Evolutionary conservation across 2,113 vertebrate species (phyloP).

Genomic region (Xiphorhynchus elegans): DNA sequence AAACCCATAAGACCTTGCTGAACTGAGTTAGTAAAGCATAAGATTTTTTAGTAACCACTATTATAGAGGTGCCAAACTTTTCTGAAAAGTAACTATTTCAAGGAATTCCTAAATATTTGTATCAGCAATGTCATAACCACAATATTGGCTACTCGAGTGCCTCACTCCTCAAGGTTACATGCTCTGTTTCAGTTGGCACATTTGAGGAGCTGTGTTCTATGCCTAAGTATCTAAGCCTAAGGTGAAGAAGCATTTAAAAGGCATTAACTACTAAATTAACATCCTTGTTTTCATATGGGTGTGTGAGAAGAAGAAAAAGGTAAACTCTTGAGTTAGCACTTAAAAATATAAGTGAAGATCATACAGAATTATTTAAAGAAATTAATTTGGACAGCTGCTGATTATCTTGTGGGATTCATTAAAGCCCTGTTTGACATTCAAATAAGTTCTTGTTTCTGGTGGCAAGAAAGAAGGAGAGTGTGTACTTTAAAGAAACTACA

Average conservation of each 20-base stretch:
- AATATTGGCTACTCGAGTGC: neutral
- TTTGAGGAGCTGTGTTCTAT: neutral
- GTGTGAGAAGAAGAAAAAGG: neutral
- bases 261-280: neutral
- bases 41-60: neutral
- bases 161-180: neutral
- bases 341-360: constrained; percentile 47
- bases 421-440: constrained; percentile 58
- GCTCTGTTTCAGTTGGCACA: neutral
- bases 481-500: constrained; percentile 54
- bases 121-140: neutral
- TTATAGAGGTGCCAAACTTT: neutral
- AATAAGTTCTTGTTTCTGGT: constrained; percentile 48
- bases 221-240: neutral
- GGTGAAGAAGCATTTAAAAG: neutral
- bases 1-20: neutral
- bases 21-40: neutral
- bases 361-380: constrained; percentile 67
- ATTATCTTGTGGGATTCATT: constrained; percentile 61
- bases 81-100: neutral
- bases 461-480: neutral
- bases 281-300: constrained; percentile 8
- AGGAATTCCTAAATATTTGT: neutral
- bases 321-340: neutral
- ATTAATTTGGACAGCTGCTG: constrained; percentile 66